These are phyloP conservation scores for Misgurnus anguillicaudatus DNA, from an alignment of 2,113 vertebrate genomes.

Conservation along the genomic window DNA sequence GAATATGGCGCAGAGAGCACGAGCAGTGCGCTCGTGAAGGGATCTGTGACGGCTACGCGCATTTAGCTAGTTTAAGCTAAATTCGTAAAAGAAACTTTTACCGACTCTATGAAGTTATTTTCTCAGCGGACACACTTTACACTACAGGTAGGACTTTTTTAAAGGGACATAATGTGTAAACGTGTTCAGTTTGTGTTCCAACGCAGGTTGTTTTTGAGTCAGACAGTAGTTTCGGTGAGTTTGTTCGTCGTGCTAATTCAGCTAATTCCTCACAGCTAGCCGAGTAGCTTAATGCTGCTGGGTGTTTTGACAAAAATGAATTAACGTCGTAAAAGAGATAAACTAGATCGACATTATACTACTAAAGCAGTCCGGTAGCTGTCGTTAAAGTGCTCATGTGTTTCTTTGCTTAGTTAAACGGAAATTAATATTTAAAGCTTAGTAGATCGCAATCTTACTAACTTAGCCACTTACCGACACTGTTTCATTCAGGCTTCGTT, in stretches of 20 bases:
- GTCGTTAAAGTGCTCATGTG: neutral
- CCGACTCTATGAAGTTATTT: slow-evolving; percentile 27
- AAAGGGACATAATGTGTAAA: neutral
- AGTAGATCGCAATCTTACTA: neutral
- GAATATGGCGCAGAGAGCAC: slow-evolving; percentile 49
- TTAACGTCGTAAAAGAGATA: neutral
- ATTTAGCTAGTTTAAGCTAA: slow-evolving; percentile 31
- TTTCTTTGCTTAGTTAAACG: neutral
- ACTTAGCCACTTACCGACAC: neutral
- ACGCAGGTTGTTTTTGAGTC: slow-evolving; percentile 20
- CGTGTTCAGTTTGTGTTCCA: neutral
- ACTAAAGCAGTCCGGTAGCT: neutral
- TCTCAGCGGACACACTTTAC: neutral
- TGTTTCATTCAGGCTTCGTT: neutral
- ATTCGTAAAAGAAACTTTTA: slow-evolving; percentile 31
- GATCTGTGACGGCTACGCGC: slow-evolving; percentile 23
- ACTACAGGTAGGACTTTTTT: slow-evolving; percentile 22
- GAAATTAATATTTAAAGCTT: neutral
- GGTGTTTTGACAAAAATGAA: neutral
- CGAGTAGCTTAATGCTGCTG: neutral
- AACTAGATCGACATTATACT: neutral
- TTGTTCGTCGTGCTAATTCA: slow-evolving; percentile 36
- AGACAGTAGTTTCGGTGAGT: slow-evolving; percentile 27
- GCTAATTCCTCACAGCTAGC: slow-evolving; percentile 38
- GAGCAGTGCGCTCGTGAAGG: slow-evolving; percentile 24